Conservation (phyloP, 2,113 vertebrate genomes). For the Phyllopteryx taeniolatus region DNA sequence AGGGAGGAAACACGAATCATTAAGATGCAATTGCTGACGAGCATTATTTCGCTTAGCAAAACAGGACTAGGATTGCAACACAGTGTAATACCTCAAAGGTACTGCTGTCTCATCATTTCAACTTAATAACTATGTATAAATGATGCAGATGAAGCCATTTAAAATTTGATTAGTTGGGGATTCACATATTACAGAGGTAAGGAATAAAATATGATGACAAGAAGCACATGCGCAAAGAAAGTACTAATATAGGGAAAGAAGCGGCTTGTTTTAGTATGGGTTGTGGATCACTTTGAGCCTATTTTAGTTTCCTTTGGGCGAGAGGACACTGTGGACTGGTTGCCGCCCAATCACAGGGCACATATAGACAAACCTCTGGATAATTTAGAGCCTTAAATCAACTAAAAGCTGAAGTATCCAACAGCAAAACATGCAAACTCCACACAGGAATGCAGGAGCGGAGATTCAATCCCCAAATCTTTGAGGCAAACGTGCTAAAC, state of each 20-base stretch:
- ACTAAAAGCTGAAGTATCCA: no score
- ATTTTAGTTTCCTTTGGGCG: no score
- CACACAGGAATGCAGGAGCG: not conserved
- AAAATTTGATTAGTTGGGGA: not conserved
- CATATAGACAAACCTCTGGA: no score
- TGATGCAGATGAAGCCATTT: not conserved
- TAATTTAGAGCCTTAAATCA: no score
- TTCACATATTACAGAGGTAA: not conserved
- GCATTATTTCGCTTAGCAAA: slow-evolving; percentile 44
- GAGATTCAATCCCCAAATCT: not conserved
- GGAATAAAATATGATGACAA: not conserved
- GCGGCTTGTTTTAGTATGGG: no score
- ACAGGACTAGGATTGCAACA: not conserved
- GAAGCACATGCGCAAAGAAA: not conserved
- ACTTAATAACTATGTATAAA: not conserved
- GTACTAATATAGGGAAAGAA: no score
- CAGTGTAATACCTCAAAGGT: not conserved
- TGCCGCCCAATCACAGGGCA: no score
- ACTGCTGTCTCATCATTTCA: not conserved
- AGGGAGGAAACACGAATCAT: not conserved
- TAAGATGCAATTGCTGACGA: slow-evolving; percentile 38
- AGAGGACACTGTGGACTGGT: no score
- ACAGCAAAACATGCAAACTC: no score
- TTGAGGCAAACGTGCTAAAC: not conserved
- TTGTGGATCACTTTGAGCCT: no score